Evolutionary conservation across 2,888 invertebrate species (phyloP), one percentile per base, ranked within the genome.

Genomic region (Tethea ocularis): DNA sequence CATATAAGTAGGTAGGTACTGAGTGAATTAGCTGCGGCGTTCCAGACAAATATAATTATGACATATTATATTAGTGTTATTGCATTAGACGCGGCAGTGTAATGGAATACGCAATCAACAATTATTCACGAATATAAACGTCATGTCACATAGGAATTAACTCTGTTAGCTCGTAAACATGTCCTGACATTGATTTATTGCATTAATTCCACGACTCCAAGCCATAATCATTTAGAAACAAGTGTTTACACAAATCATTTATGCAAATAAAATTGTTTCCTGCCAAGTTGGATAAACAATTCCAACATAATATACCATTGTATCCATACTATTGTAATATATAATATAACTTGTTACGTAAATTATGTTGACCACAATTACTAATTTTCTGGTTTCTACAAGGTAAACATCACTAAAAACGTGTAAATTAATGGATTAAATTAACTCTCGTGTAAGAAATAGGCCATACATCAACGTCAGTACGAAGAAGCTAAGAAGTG

Each of bases 161-260:
- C 90, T 91, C 89, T 89, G 91, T 90, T 90, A 91, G 89, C 90
- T 89, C 90, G 90, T 91, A 91, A 91, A 92, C 90, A 91, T 89
- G 87, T 85, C 86, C 82, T 83, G 89, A 88, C 91, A 86, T 87
- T 91, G 89, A 91, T 91, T 91, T 88, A 91, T 90, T 75, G 80
- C 80, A 86, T 90, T 91, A 90, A 90, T 91, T 88, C 86, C 86
- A 72, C 80, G 80, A 85, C 83, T 80, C 82, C 78, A 69, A 68
- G 73, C 84, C 77, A 83, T 86, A 83, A 87, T 85, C 81, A 82
- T 88, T 84, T 80, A 78, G 81, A 84, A 88, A 84, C 83, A 84
- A 85, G 79, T 82, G 77, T 82, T 84, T 78, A 78, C 80, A 78
- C 83, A 79, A 83, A 80, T 82, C 74, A 75, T 67, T 72, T 67